phyloP scores from a whole-genome alignment of 2,797 vertebrate genomes.

The Enteromius paludinosus region DNA sequence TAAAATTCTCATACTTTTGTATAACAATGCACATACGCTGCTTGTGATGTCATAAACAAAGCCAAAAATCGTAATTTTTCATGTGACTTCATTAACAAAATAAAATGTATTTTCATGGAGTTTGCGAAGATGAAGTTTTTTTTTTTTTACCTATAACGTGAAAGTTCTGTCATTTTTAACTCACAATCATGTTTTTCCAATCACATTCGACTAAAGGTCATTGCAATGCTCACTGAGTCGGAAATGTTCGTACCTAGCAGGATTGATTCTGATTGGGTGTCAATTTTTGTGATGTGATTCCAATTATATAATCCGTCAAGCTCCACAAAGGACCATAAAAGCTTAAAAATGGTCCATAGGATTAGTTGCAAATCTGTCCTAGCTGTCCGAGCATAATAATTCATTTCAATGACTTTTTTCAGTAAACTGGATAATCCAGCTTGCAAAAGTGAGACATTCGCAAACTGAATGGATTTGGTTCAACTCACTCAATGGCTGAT shows the following conservation, averaged over 20 bases:
- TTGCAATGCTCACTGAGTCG: too few relatives aligned
- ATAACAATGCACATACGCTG: conserved; percentile 71
- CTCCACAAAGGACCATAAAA: neutral
- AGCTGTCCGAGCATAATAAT: neutral
- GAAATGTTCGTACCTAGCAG: too few relatives aligned
- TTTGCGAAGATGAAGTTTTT: neutral
- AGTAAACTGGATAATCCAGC: neutral
- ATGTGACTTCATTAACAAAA: conserved; percentile 40
- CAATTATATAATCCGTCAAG: neutral
- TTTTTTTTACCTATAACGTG: neutral
- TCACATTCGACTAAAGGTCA: neutral
- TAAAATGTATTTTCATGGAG: conserved; percentile 42
- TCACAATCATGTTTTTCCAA: neutral
- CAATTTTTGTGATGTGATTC: too few relatives aligned
- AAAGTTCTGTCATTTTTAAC: neutral
- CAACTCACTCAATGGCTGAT: neutral
- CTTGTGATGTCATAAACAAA: conserved; percentile 77
- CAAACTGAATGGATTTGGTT: neutral
- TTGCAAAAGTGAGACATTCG: neutral
- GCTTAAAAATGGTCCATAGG: neutral
- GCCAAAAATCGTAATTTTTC: conserved; percentile 38
- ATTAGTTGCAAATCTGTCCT: neutral
- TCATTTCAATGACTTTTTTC: neutral
- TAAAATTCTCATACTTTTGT: conserved; percentile 51
- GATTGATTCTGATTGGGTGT: too few relatives aligned